These are phyloP conservation scores for Campylorhamphus procurvoides DNA, from an alignment of 2,113 vertebrate species.

Conservation along the genomic window DNA sequence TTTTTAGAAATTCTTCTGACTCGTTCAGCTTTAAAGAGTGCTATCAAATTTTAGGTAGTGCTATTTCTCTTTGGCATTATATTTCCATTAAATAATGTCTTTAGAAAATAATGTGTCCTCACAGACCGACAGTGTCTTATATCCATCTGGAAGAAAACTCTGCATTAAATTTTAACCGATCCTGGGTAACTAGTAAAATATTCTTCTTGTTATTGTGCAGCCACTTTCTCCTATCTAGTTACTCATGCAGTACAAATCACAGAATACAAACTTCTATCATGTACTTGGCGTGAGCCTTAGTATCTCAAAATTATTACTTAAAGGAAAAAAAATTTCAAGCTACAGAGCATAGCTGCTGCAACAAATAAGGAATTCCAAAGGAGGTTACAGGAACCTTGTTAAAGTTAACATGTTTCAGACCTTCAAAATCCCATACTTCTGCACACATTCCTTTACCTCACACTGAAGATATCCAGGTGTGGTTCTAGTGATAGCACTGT, in stretches of 20 bases:
- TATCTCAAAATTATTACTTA: not conserved
- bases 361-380: not conserved
- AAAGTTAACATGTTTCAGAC: not conserved
- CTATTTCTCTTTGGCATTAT: not conserved
- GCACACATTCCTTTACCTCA: not conserved
- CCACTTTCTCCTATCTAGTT: not conserved
- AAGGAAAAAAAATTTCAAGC: not conserved
- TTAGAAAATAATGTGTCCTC: not conserved
- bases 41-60: not conserved
- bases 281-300: not conserved
- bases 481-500: not conserved
- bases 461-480: not conserved
- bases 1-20: not conserved
- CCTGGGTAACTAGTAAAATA: not conserved
- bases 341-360: not conserved
- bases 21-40: not conserved
- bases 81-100: not conserved
- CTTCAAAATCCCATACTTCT: not conserved
- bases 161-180: not conserved
- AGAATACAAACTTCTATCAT: not conserved
- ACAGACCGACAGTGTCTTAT: rapidly evolving
- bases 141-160: not conserved
- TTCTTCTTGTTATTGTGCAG: not conserved
- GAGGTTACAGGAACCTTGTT: not conserved
- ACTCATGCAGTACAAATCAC: not conserved